Conservation (phyloP, 1,140 invertebrate species). For the Euwallacea fornicatus region DNA sequence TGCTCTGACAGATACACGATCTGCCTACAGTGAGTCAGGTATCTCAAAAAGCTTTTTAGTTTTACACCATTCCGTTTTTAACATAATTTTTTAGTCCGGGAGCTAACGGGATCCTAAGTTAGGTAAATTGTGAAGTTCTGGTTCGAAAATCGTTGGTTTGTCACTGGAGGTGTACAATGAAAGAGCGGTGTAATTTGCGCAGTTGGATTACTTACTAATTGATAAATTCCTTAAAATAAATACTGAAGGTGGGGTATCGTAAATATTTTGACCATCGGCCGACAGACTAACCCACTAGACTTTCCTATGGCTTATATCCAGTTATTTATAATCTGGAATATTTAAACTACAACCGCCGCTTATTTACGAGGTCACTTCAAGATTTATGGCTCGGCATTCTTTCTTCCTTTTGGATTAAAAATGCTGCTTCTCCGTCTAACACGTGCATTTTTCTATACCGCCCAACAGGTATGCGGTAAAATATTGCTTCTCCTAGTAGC, state of each 20-base stretch:
- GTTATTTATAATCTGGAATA: constrained; percentile 57
- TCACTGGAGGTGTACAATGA: too few relatives aligned
- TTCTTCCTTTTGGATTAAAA: constrained; percentile 53
- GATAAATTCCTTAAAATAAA: constrained; percentile 2
- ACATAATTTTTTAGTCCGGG: constrained; percentile 14
- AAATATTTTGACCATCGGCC: neutral
- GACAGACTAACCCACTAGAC: constrained; percentile 24
- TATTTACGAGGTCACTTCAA: constrained; percentile 55
- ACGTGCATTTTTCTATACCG: constrained; percentile 50
- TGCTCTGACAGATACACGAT: constrained; percentile 44
- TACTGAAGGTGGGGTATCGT: neutral
- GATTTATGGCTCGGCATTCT: constrained; percentile 54
- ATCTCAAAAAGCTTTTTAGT: constrained; percentile 52
- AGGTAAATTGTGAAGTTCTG: too few relatives aligned
- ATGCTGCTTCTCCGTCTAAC: constrained; percentile 27
- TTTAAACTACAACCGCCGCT: constrained; percentile 55
- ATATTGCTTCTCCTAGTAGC: constrained; percentile 46
- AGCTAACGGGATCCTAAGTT: neutral
- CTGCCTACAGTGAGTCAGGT: constrained; percentile 46
- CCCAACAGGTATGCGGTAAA: constrained; percentile 50
- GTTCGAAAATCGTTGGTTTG: too few relatives aligned
- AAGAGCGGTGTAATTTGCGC: too few relatives aligned
- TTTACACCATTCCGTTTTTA: constrained; percentile 18
- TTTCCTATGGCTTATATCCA: constrained; percentile 44
- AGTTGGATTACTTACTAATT: neutral